These are phyloP conservation scores for Diabrotica balteata DNA, from an alignment of 2,888 invertebrate species.

Conservation along the genomic window DNA sequence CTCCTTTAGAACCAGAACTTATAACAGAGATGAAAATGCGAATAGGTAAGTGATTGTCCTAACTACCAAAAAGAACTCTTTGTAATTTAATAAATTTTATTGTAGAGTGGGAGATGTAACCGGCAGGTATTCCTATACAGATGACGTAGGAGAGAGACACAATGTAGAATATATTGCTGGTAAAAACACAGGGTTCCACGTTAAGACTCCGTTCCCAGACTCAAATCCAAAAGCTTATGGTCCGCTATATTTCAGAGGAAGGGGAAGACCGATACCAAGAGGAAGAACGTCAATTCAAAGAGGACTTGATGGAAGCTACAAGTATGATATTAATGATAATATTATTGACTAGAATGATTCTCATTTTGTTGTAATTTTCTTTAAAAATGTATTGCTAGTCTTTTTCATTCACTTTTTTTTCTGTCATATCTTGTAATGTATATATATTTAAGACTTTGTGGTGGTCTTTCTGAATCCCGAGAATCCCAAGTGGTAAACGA, in stretches of 20 bases:
- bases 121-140: slow-evolving; percentile 76
- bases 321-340: slow-evolving; percentile 55
- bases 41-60: slow-evolving; percentile 44
- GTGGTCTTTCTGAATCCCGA: too few relatives aligned
- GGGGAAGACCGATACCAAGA: slow-evolving; percentile 69
- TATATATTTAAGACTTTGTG: too few relatives aligned
- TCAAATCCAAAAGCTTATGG: slow-evolving; percentile 70
- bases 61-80: not conserved
- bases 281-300: slow-evolving; percentile 77
- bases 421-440: too few relatives aligned
- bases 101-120: slow-evolving; percentile 48
- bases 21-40: slow-evolving; percentile 69
- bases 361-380: too few relatives aligned
- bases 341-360: too few relatives aligned
- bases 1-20: slow-evolving; percentile 71
- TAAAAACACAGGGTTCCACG: slow-evolving; percentile 77
- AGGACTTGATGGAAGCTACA: slow-evolving; percentile 76
- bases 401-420: too few relatives aligned
- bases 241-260: slow-evolving; percentile 70
- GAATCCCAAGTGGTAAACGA: too few relatives aligned
- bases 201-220: slow-evolving; percentile 73
- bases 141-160: slow-evolving; percentile 78
- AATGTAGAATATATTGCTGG: slow-evolving; percentile 80
- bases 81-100: too few relatives aligned
- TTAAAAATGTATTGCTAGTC: too few relatives aligned